Evolutionary conservation across 2,797 vertebrate genomes (phyloP), one percentile per base, ranked within the genome.

Genomic region (Takifugu rubripes): DNA sequence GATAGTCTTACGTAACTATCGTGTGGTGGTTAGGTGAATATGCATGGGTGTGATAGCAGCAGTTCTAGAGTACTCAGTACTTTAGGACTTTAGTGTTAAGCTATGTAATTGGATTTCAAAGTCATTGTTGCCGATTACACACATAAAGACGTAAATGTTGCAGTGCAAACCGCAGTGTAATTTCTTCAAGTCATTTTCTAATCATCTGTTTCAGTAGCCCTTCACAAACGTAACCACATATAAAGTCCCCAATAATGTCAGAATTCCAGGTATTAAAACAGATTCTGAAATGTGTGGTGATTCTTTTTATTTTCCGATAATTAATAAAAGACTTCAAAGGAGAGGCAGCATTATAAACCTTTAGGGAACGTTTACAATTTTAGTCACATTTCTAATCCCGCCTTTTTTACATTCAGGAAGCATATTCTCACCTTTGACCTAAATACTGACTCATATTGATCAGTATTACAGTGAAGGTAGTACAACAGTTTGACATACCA

Each of bases 161-260:
- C 58, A 60, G 43, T 45, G 55, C 71, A 84, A 75, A 84, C 82
- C 66, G 67, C 61, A 44, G 48, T 49, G 61, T 73, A 61, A 78
- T 79, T 72, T 77, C 54, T 75, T 69, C 59, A 75, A 83, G 74
- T 49, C 62, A 54, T 25, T 26, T 58, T 77, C 60, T 74, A 64
- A 81, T 81, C 73, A 72, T 75, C 68, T 76, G 64, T 58, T 60
- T 59, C 46, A 36, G 40, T 68, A 56, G 68, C 48, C 40, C 29
- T 64, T 55, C 56, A 74, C 66, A 75, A 7, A 33, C 9, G 9
- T 33, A 33, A 40, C 52, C 59, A 15, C 21, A 65, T 12, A 46
- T 56, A 56, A 67, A 57, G 31, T 33, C 10, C 31, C 31, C 31
- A 33, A 33, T 33, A 33, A 33, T 33, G 31, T 33, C 31, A 33